Evolutionary conservation across 2,797 vertebrate genomes (phyloP), one percentile per base, ranked within the genome.

Genomic region (Myiothlypis chrysogaster): DNA sequence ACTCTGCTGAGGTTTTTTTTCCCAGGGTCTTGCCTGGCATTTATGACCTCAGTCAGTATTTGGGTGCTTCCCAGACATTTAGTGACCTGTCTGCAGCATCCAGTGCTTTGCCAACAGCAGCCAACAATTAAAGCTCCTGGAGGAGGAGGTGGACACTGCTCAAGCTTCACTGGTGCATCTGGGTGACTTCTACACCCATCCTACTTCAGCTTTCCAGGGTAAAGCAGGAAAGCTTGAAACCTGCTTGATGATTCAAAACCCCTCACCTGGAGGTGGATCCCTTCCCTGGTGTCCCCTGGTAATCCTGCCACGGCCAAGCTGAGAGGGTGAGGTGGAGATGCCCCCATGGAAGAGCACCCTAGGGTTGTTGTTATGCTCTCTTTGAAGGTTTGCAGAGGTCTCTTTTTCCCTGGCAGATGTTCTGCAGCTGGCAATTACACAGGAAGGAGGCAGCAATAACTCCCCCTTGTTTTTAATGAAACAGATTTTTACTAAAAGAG

Each of bases 331-430:
- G 28, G 16, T 65, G 22, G 56, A 81, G 56, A 37, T 44, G 5
- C 5, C 6, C 23, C 32, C 12, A 5, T 0, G 1, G 6, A 83
- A 60, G 52, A 70, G 20, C 22, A 44, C 3, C 23, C 47, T 17
- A 20, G 50, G 34, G 56, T 12, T 66, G 35, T 12, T 86, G 55
- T 0, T 37, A 5, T 73, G 28, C 60, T 35, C 9, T 60, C 49
- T 82, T 5, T 53, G 47, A 53, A 78, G 23, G 15, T 44, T 27
- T 65, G 39, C 75, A 82, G 46, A 60, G 50, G 23, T 56, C 10
- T 78, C 10, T 28, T 37, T 5, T 43, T 47, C 30, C 24, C 16
- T 17, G 50, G 59, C 49, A 79, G 49, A 43, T 47, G 50, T 52
- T 80, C 27, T 65, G 50, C 81, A 69, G 37, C 65, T 89, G 60